These are phyloP conservation scores for Bradypodion ventrale DNA, from an alignment of 2,797 vertebrate genomes.

Conservation along the genomic window DNA sequence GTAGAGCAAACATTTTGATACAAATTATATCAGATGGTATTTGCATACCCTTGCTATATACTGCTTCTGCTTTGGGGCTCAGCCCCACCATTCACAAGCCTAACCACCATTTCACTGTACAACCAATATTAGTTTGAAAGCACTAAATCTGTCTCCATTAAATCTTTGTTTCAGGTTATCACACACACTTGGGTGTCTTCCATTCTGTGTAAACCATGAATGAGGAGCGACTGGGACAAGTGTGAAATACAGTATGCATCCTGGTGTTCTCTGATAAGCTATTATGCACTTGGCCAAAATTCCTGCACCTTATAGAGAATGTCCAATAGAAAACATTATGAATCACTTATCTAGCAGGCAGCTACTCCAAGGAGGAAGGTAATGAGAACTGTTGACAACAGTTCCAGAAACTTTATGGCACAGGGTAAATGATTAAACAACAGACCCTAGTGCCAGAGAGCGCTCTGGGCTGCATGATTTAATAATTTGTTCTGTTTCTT, in stretches of 20 bases:
- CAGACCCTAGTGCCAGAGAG: background rate
- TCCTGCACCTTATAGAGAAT: slow-evolving; percentile 15
- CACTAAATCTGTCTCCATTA: background rate
- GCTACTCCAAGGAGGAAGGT: slow-evolving; percentile 42
- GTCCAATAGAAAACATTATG: background rate
- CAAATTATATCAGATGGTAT: too few relatives aligned
- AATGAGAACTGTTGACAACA: slow-evolving; percentile 11
- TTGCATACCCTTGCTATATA: background rate
- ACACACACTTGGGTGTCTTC: background rate
- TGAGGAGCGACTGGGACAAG: rapidly evolving
- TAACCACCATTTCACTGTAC: background rate
- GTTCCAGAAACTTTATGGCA: background rate
- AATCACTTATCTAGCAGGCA: slow-evolving; percentile 36
- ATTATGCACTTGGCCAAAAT: slow-evolving; percentile 42
- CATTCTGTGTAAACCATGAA: background rate
- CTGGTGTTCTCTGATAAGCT: background rate
- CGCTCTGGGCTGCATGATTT: background rate
- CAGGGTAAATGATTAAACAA: slow-evolving; percentile 37
- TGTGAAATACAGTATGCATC: background rate
- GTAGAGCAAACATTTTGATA: too few relatives aligned
- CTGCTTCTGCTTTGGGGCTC: background rate
- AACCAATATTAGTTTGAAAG: background rate
- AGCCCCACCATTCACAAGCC: background rate
- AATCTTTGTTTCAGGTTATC: background rate
- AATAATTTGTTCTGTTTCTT: rapidly evolving